Evolutionary conservation across 2,113 vertebrate genomes (phyloP).

Genomic region (Stomatorhinus ivindoensis): DNA sequence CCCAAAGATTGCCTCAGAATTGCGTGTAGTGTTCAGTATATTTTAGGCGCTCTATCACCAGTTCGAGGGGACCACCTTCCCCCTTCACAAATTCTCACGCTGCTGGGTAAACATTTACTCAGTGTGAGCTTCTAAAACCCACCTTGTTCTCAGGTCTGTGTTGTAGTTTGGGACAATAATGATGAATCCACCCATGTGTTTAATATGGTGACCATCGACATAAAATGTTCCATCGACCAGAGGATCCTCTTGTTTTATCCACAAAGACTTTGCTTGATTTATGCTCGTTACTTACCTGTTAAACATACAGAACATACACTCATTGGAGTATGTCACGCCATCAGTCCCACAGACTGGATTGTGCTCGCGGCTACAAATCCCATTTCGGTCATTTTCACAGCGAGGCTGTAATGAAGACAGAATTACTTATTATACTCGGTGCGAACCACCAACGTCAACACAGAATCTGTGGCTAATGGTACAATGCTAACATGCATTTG

Average conservation of each 20-base stretch:
- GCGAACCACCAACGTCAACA: neutral
- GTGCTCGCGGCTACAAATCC: slow-evolving; percentile 34
- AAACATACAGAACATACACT: slow-evolving; percentile 43
- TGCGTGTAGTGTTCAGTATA: neutral
- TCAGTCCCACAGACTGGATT: slow-evolving; percentile 51
- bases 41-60: neutral
- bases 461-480: neutral
- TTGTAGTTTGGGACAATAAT: neutral
- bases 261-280: neutral
- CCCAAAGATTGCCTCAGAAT: neutral
- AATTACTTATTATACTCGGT: neutral
- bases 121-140: neutral
- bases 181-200: neutral
- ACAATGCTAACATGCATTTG: neutral
- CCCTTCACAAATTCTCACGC: neutral
- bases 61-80: slow-evolving; percentile 17
- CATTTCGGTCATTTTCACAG: neutral
- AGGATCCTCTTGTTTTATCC: neutral
- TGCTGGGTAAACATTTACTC: slow-evolving; percentile 16
- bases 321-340: slow-evolving; percentile 35
- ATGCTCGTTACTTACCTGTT: slow-evolving; percentile 38
- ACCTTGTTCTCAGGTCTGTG: neutral
- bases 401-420: slow-evolving; percentile 12
- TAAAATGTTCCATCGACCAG: neutral
- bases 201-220: neutral